Base-by-base conservation (phyloP, 2,888 invertebrate genomes). In the Lypha dubia region DNA sequence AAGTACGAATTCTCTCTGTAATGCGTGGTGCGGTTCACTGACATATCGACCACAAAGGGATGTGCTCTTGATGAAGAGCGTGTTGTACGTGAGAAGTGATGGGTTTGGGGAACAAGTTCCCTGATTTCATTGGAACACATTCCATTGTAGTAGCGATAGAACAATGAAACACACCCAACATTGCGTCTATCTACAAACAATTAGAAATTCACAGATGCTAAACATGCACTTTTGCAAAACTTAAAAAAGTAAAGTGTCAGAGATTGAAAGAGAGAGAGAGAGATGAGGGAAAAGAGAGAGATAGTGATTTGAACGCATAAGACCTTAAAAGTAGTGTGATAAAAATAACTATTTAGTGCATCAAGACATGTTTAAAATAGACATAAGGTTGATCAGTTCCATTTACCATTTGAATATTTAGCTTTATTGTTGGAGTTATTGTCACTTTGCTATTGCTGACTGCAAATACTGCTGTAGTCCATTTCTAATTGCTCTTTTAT, bases 261-360 rank as follows among this genome's bases (percentile, higher is more conserved):
- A 20, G 28, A 22, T n/a, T n/a, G n/a, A n/a, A n/a, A n/a, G n/a
- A n/a, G n/a, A n/a, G n/a, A n/a, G n/a, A n/a, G n/a, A n/a, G n/a
- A n/a, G n/a, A n/a, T n/a, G n/a, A n/a, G n/a, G n/a, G n/a, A n/a
- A n/a, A n/a, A n/a, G n/a, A n/a, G n/a, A n/a, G n/a, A 17, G 32
- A 41, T 28, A 38, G 51, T 60, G 46, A 7, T 56, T 60, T 56
- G 44, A 5, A 56, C 24, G 15, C 20, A 24, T 56, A 58, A 76
- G 58, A 67, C 75, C 49, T 68, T 62, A 53, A 46, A 44, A 35
- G 74, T 63, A 46, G 32, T 44, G 70, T 46, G 68, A 75, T 75
- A 35, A 68, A 73, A 81, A 84, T 77, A 74, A 77, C 76, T 84
- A 80, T 84, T 84, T 80, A 84, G 68, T 84, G 74, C 73, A 77